Evolutionary conservation across 1,140 invertebrate species (phyloP), one percentile per base, ranked within the genome.

Genomic region (Phenacoccus solenopsis): DNA sequence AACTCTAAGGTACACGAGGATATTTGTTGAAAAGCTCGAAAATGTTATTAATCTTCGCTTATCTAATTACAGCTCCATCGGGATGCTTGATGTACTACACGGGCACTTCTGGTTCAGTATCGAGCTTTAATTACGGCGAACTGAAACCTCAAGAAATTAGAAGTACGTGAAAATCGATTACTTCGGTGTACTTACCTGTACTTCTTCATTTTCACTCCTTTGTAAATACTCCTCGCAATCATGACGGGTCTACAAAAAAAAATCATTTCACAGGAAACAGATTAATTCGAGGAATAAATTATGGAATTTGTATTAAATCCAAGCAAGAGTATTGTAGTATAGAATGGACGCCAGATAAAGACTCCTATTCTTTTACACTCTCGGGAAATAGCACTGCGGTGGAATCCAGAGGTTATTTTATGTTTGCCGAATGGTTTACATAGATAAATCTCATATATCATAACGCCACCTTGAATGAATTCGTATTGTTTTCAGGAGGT

Each of bases 81-180:
- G 90, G 90, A 28, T 93, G 91, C 77, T 80, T 92, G 2, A 89
- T 90, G 80, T 92, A 91, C 77, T 87, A 87, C 75, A 86, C 84
- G 24, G 82, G 80, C 3, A 72, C 79, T 1, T 81, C 81, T 7
- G 89, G 86, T 12, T 86, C 81, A 0, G 85, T 92, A 16, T 83
- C 78, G 32, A 90, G 89, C 76, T 93, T 93, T 72, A 92, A 91
- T 77, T 90, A 88, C 75, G 86, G 30, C 24, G 83, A 7, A 82
- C 82, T 4, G 79, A 82, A 13, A 79, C 84, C 12, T 49, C 38
- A 49, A 49, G 38, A 49, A 49, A 49, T 10, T 16, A 49, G 38
- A 49, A 5, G 38, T 49, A 49, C 30, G 30, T 32, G 5, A 5
- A 13, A 32, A 32, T 32, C 20, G 16, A 32, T 32, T 32, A 32